Percentiles rank a stretch among this genome's conserved stretches.
Evolutionary conservation across 2,113 vertebrate genomes (phyloP).

Genomic region (Mionectes macconnelli): DNA sequence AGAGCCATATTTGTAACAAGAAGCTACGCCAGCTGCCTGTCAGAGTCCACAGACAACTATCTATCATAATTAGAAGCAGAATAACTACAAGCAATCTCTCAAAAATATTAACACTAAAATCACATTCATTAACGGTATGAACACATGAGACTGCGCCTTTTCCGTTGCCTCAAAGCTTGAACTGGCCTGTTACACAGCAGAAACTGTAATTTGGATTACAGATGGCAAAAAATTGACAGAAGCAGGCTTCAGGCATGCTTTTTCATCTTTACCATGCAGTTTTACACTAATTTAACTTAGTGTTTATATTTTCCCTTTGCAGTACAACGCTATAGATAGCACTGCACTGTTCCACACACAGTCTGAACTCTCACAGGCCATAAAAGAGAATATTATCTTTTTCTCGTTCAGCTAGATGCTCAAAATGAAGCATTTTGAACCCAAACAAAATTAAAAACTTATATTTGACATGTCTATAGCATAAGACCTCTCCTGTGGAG

Average conservation of each 20-base stretch:
- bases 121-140: constrained; percentile 15
- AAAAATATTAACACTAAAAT: constrained; percentile 23
- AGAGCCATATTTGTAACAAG: neutral
- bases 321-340: neutral
- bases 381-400: neutral
- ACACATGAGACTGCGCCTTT: neutral
- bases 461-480: neutral
- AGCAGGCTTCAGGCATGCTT: constrained; percentile 18
- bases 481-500: neutral
- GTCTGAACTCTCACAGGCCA: neutral
- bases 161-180: constrained; percentile 12
- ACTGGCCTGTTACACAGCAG: neutral
- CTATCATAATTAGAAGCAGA: neutral
- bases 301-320: constrained; percentile 20
- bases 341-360: neutral
- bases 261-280: neutral
- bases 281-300: constrained; percentile 27
- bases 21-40: neutral
- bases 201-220: neutral
- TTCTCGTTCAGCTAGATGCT: neutral
- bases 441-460: neutral
- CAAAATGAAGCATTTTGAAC: constrained; percentile 19
- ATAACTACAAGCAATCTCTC: neutral
- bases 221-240: constrained; percentile 40
- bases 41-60: neutral